A percentile compares a stretch with the other conserved stretches of the same genome.
phyloP scores from a whole-genome alignment of 1,140 invertebrate genomes.

The Medauroidea extradentata region DNA sequence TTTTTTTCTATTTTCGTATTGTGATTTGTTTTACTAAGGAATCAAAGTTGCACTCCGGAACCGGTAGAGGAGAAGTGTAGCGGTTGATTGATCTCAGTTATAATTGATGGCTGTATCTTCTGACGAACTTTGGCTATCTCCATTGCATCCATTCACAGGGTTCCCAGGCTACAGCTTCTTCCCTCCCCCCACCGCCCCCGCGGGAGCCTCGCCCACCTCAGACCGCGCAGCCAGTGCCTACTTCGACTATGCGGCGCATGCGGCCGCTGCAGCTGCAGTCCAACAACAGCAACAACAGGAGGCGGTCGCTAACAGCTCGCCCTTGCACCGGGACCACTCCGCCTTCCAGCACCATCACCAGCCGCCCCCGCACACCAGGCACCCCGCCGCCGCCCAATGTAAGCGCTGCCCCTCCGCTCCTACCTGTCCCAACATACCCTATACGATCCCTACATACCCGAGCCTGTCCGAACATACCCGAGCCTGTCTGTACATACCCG shows the following conservation, averaged over 20 bases:
- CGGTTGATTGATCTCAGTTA: too few species aligned
- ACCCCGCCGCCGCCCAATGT: background rate
- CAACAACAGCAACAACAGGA: constrained; percentile 14
- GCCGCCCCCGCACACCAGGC: background rate
- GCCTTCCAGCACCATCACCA: constrained; percentile 3
- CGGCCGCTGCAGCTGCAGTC: constrained; percentile 24
- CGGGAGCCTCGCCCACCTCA: constrained; percentile 22
- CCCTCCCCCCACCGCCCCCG: constrained; percentile 32
- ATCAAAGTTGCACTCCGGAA: too few species aligned
- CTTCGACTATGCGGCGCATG: constrained; percentile 25
- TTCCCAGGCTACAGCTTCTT: constrained; percentile 42
- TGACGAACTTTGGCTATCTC: too few species aligned
- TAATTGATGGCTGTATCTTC: too few species aligned
- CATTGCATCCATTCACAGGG: constrained; percentile 25
- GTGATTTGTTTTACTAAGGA: too few species aligned
- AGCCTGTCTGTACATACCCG: too few species aligned
- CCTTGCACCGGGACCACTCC: constrained; percentile 7
- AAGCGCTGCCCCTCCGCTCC: background rate
- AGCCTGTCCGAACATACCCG: too few species aligned
- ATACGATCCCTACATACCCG: too few species aligned
- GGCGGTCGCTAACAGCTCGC: constrained; percentile 19
- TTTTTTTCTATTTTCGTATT: too few species aligned
- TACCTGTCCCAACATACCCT: too few species aligned
- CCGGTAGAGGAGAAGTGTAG: too few species aligned
- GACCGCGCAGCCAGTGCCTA: constrained; percentile 28